These are phyloP conservation scores for Eupithecia exiguata DNA, from an alignment of 2,888 invertebrate species.

Conservation along the genomic window DNA sequence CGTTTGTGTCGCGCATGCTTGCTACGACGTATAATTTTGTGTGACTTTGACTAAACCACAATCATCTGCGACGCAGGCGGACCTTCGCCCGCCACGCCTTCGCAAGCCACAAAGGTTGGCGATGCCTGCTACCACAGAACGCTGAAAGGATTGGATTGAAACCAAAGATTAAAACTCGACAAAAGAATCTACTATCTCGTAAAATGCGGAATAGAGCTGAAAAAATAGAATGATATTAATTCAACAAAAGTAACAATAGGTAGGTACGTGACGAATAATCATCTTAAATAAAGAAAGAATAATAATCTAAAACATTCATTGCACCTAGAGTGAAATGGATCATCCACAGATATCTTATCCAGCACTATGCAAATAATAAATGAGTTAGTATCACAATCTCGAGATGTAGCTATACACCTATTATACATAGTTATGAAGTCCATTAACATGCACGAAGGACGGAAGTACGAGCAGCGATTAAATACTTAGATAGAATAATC, in stretches of 20 bases:
- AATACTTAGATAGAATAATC: background rate
- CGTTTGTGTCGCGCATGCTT: too few species aligned
- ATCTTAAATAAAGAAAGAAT: too few species aligned
- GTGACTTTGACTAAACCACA: too few species aligned
- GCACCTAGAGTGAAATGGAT: background rate
- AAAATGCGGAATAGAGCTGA: background rate
- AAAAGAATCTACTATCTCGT: too few species aligned
- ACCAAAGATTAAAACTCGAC: too few species aligned
- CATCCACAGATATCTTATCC: constrained; percentile 16
- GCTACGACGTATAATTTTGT: too few species aligned
- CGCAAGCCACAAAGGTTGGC: too few species aligned
- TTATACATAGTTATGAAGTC: constrained; percentile 29
- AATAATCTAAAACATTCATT: background rate
- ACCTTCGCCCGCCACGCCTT: too few species aligned
- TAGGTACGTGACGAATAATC: too few species aligned
- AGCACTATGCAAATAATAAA: constrained; percentile 43
- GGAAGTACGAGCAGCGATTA: background rate
- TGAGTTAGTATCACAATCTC: constrained; percentile 30
- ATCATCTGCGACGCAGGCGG: too few species aligned
- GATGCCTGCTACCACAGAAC: too few species aligned
- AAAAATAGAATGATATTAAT: background rate
- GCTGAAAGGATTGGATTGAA: too few species aligned
- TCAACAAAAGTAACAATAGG: background rate
- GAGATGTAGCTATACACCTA: constrained; percentile 32
- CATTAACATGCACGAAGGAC: constrained; percentile 43